These are phyloP conservation scores for Epistrophe grossulariae DNA, from an alignment of 2,888 invertebrate genomes.

Conservation along the genomic window DNA sequence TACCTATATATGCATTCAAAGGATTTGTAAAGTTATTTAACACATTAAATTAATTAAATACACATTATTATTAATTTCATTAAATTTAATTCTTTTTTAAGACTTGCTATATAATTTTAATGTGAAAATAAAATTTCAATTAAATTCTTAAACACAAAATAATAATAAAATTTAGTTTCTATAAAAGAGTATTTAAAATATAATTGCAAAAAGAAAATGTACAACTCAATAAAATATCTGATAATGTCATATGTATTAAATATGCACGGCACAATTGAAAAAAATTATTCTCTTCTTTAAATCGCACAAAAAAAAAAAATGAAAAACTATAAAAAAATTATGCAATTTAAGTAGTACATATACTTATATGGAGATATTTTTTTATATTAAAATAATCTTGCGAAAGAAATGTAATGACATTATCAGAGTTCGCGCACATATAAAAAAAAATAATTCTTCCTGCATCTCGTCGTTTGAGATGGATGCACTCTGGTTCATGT, in stretches of 20 bases:
- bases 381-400: slow-evolving; percentile 52
- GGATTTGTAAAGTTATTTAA: neutral
- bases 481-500: slow-evolving; percentile 60
- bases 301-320: slow-evolving; percentile 16
- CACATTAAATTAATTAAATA: neutral
- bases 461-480: slow-evolving; percentile 34
- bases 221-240: slow-evolving; percentile 23
- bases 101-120: neutral
- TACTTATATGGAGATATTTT: neutral
- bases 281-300: neutral
- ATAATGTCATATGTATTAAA: slow-evolving; percentile 15
- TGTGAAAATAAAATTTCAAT: slow-evolving; percentile 19
- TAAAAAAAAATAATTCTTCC: slow-evolving; percentile 45
- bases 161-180: neutral
- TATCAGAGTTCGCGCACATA: slow-evolving; percentile 61
- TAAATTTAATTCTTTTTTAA: neutral
- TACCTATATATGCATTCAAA: neutral
- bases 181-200: neutral
- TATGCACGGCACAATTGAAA: slow-evolving; percentile 21
- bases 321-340: slow-evolving; percentile 12
- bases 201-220: neutral
- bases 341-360: slow-evolving; percentile 33
- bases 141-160: slow-evolving; percentile 3
- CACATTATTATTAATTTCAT: slow-evolving; percentile 1
- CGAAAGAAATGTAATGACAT: slow-evolving; percentile 66